Percentiles rank a stretch among this genome's conserved stretches.
Evolutionary conservation across 2,113 vertebrate genomes (phyloP).

Genomic region (Rhinopomastus cyanomelas): DNA sequence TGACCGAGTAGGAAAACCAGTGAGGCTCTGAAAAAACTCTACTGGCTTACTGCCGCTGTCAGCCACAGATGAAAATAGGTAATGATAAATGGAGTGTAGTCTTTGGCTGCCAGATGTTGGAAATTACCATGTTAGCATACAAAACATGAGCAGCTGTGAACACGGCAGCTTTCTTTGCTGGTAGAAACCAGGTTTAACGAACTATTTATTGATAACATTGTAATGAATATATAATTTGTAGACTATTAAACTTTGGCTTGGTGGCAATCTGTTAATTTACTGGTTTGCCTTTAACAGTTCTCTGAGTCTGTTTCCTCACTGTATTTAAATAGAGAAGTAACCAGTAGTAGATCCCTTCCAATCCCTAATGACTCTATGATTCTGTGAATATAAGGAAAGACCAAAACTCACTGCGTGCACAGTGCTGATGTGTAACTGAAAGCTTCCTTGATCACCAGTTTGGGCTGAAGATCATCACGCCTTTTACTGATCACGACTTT

Average conservation of each 20-base stretch:
- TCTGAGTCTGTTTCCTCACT: not conserved
- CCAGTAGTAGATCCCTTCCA: too few relatives aligned
- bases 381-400: not conserved
- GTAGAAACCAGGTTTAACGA: not conserved
- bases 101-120: not conserved
- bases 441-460: not conserved
- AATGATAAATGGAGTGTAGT: not conserved
- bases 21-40: not conserved
- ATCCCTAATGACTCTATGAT: too few relatives aligned
- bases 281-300: not conserved
- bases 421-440: not conserved
- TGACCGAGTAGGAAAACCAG: not conserved
- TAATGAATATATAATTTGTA: not conserved
- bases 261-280: not conserved
- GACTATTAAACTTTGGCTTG: not conserved
- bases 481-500: not conserved
- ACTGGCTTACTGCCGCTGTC: not conserved
- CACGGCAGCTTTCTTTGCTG: not conserved
- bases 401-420: not conserved
- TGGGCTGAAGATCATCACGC: not conserved
- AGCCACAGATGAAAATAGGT: not conserved
- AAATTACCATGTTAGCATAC: not conserved
- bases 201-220: not conserved
- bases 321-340: not conserved
- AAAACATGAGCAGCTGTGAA: not conserved